Conservation (phyloP, 2,797 vertebrate species). For the Selene dorsalis region DNA sequence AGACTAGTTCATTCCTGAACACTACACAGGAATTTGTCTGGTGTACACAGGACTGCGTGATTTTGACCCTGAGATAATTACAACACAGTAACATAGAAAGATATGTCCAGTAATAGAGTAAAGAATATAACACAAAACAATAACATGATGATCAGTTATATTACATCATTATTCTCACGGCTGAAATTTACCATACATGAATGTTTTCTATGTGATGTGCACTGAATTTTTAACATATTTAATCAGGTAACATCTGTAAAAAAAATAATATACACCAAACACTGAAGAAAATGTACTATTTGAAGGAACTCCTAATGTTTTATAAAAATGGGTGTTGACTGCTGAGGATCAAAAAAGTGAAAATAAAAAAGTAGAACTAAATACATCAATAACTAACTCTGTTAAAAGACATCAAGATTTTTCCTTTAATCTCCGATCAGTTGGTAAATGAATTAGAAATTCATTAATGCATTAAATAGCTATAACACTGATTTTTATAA, state of each 20-base stretch:
- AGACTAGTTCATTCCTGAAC: slow-evolving; percentile 33
- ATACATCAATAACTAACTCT: neutral
- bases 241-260: slow-evolving; percentile 42
- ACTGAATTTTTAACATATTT: slow-evolving; percentile 30
- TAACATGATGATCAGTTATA: slow-evolving; percentile 36
- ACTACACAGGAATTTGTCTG: slow-evolving; percentile 27
- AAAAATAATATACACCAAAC: slow-evolving; percentile 66
- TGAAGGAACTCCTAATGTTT: neutral
- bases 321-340: neutral
- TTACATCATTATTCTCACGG: slow-evolving; percentile 64
- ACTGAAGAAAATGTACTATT: slow-evolving; percentile 8
- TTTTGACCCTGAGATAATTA: slow-evolving; percentile 79
- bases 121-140: slow-evolving; percentile 36
- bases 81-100: slow-evolving; percentile 66
- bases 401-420: neutral
- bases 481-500: no score
- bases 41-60: slow-evolving; percentile 37
- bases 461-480: no score
- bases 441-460: neutral
- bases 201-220: slow-evolving; percentile 30
- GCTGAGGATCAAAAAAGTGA: slow-evolving; percentile 3
- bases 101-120: slow-evolving; percentile 49
- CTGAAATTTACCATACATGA: slow-evolving; percentile 44
- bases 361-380: neutral
- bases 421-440: neutral